phyloP scores from a whole-genome alignment of 1,140 invertebrate species.

The Drosophila hydei region DNA sequence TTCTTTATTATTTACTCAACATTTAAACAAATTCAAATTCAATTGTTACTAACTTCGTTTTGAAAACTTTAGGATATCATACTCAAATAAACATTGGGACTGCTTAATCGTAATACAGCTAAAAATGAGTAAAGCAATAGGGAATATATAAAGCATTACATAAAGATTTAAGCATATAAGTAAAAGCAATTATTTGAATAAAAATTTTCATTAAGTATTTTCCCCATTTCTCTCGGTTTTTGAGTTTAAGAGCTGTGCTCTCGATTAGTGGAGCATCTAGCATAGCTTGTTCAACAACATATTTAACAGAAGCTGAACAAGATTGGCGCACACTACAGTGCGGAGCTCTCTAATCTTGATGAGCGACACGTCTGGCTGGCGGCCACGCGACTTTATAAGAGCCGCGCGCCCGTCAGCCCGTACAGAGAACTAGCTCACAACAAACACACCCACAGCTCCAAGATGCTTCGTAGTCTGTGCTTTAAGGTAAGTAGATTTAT shows the following conservation, averaged over 20 bases:
- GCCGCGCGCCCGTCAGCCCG: conserved; percentile 31
- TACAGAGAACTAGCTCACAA: conserved; percentile 43
- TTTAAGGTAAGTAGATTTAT: conserved; percentile 55
- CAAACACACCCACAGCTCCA: conserved; percentile 14
- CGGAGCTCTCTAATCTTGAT: conserved; percentile 57
- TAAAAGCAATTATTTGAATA: no score
- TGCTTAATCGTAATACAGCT: neutral
- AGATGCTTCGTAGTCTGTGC: conserved; percentile 43
- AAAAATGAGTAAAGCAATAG: neutral
- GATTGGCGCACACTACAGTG: conserved; percentile 15
- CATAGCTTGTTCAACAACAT: conserved; percentile 55
- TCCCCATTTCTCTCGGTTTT: neutral
- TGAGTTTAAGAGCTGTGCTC: neutral
- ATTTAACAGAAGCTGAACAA: conserved; percentile 48
- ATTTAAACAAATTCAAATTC: neutral
- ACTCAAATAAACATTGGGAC: neutral
- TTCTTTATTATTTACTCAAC: neutral
- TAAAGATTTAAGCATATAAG: no score
- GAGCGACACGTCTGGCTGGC: conserved; percentile 55
- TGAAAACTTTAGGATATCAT: neutral
- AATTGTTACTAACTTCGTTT: neutral
- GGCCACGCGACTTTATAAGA: conserved; percentile 75
- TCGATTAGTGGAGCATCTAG: conserved; percentile 9
- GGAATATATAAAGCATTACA: no score
- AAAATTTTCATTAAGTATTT: neutral